Conservation (phyloP, 1,140 invertebrate genomes). For the Trichonephila inaurata region DNA sequence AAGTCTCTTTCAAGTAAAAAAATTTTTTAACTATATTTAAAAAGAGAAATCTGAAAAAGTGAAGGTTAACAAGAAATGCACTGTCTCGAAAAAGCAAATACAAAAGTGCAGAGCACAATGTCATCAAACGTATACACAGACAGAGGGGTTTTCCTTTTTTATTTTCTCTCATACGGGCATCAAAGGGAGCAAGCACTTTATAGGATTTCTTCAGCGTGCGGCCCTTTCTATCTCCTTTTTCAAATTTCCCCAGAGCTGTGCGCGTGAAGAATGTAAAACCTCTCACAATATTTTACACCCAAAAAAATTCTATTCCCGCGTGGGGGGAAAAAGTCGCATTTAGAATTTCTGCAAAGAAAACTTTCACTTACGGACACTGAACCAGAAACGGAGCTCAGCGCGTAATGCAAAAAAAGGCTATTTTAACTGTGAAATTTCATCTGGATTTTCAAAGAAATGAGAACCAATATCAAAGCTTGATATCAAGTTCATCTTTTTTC, state of each 20-base stretch:
- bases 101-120: not conserved
- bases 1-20: not conserved
- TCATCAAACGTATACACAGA: not conserved
- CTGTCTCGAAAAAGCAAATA: not conserved
- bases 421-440: too few relatives aligned
- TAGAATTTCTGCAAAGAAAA: not conserved
- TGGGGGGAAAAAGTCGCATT: not conserved
- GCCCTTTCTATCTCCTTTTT: not conserved
- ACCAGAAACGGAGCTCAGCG: not conserved
- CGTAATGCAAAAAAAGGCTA: too few relatives aligned
- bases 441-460: too few relatives aligned
- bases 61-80: not conserved
- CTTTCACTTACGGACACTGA: not conserved
- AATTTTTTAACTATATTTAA: not conserved
- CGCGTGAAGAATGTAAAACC: not conserved
- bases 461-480: too few relatives aligned
- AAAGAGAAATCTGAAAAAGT: too few relatives aligned
- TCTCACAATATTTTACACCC: not conserved
- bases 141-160: not conserved
- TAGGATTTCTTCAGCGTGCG: not conserved
- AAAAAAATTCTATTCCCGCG: not conserved
- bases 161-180: not conserved
- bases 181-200: not conserved
- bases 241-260: not conserved
- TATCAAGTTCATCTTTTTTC: too few relatives aligned